phyloP scores from a whole-genome alignment of 2,113 vertebrate genomes.

The Seriola aureovittata region DNA sequence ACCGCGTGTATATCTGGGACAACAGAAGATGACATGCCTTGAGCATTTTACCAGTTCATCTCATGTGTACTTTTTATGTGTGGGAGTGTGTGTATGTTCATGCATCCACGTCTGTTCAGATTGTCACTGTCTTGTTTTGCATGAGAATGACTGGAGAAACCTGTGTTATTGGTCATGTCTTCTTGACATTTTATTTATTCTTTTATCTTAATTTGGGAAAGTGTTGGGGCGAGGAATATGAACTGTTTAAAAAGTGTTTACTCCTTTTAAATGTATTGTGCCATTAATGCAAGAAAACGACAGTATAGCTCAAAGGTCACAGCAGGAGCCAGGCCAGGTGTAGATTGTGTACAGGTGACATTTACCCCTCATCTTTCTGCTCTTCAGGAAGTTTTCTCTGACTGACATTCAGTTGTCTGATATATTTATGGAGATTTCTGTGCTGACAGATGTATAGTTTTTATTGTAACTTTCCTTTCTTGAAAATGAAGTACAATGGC shows the following conservation, averaged over 20 bases:
- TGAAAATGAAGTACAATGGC: slow-evolving; percentile 73
- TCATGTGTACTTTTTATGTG: slow-evolving; percentile 30
- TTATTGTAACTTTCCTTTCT: slow-evolving; percentile 71
- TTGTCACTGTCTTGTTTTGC: slow-evolving; percentile 49
- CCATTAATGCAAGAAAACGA: slow-evolving; percentile 66
- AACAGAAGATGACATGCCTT: slow-evolving; percentile 34
- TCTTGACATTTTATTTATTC: slow-evolving; percentile 66
- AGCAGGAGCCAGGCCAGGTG: slow-evolving; percentile 46
- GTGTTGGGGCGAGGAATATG: slow-evolving; percentile 1
- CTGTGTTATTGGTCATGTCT: slow-evolving; percentile 46
- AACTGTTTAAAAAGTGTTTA: slow-evolving; percentile 67
- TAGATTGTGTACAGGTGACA: slow-evolving; percentile 70
- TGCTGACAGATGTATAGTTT: slow-evolving; percentile 83
- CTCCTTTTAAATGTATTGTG: slow-evolving; percentile 70
- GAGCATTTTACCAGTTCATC: slow-evolving; percentile 44
- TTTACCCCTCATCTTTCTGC: slow-evolving; percentile 77
- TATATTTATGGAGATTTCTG: slow-evolving; percentile 82
- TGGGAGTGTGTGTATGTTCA: slow-evolving; percentile 8
- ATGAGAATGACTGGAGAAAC: slow-evolving; percentile 40
- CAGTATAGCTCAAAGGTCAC: slow-evolving; percentile 46
- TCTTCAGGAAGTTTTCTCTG: slow-evolving; percentile 79
- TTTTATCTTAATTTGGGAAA: slow-evolving; percentile 41
- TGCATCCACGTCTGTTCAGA: slow-evolving; percentile 18
- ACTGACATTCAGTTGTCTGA: slow-evolving; percentile 86
- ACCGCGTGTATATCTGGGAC: slow-evolving; percentile 29